Evolutionary conservation across 2,888 invertebrate genomes (phyloP).

Genomic region (Aproaerema taeniolella): DNA sequence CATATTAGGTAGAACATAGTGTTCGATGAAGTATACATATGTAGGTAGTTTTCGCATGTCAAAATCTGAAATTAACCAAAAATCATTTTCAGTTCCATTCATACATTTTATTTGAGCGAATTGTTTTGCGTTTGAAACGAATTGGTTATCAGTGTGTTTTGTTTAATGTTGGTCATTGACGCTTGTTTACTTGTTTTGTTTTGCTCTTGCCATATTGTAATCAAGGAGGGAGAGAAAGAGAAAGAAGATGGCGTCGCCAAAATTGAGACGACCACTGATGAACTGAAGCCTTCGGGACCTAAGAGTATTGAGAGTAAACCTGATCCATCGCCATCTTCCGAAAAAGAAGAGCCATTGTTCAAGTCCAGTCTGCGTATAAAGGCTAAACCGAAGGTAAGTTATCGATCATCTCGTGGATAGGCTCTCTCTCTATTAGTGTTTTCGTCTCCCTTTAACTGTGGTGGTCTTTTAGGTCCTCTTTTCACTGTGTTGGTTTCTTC

Average conservation of each 20-base stretch:
- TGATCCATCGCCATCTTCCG: conserved; percentile 46
- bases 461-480: conserved; percentile 34
- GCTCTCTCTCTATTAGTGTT: conserved; percentile 53
- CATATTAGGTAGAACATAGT: no score
- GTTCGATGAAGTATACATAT: no score
- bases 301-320: conserved; percentile 35
- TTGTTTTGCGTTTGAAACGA: conserved; percentile 1
- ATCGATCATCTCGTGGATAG: conserved; percentile 25
- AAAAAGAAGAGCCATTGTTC: conserved; percentile 69
- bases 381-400: conserved; percentile 67
- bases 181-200: conserved; percentile 51
- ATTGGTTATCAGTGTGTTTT: conserved; percentile 6
- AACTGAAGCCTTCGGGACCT: conserved; percentile 60
- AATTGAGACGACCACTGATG: conserved; percentile 69
- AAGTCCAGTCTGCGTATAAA: conserved; percentile 67
- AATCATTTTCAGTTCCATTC: no score
- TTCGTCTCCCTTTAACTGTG: conserved; percentile 46
- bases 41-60: no score
- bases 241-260: conserved; percentile 64
- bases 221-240: conserved; percentile 56
- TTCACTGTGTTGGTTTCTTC: conserved; percentile 20
- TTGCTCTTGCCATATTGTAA: conserved; percentile 66
- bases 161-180: conserved; percentile 18
- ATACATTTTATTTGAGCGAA: conserved; percentile 5
- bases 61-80: no score